Percentiles rank a stretch among this genome's conserved stretches.
phyloP scores from a whole-genome alignment of 30 jellyfish, hydroid and myxozoan genomes.

The Calvadosia cruxmelitensis region DNA sequence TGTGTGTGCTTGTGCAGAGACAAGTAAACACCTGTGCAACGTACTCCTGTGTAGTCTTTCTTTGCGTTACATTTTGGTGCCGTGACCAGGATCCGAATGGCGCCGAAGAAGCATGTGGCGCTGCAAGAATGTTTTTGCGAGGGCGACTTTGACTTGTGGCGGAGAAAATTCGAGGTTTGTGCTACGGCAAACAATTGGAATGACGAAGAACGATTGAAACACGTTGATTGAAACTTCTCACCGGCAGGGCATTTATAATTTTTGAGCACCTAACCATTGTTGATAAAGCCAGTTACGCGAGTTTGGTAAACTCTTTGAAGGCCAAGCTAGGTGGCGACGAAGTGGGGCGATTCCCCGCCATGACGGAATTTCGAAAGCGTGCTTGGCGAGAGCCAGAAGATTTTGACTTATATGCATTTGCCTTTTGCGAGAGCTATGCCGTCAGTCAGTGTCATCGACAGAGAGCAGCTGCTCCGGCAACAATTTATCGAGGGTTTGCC shows the following conservation, averaged over 20 bases:
- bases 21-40: no score
- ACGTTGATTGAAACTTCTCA: not conserved
- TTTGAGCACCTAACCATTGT: not conserved
- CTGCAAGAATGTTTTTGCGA: not conserved
- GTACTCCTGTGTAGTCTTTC: no score
- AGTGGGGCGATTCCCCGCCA: not conserved
- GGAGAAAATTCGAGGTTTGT: not conserved
- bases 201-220: not conserved
- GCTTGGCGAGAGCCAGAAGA: not conserved
- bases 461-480: not conserved
- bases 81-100: slow-evolving; percentile 1
- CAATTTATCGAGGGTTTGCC: not conserved
- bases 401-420: not conserved
- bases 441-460: not conserved
- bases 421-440: not conserved
- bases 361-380: not conserved
- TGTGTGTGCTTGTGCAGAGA: no score
- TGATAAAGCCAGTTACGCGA: not conserved
- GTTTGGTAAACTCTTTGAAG: not conserved
- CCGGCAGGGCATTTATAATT: not conserved
- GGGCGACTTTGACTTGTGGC: no score
- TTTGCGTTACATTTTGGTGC: not conserved
- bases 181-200: not conserved
- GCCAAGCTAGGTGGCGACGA: not conserved
- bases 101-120: not conserved